Evolutionary conservation across 2,888 invertebrate species (phyloP).

Genomic region (Coelopa pilipes): DNA sequence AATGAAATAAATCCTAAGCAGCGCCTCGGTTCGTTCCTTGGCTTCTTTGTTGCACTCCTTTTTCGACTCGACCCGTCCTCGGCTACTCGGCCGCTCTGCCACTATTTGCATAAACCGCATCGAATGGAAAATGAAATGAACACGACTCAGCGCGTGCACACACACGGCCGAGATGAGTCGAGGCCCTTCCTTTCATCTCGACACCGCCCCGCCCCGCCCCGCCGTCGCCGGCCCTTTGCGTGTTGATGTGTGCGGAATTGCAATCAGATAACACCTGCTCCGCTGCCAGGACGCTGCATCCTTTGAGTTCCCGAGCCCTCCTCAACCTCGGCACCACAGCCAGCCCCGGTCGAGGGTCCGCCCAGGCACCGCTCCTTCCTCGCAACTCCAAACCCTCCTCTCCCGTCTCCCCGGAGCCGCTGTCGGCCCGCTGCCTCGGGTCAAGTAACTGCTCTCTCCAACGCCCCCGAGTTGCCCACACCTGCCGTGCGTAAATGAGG

Average conservation of each 20-base stretch:
- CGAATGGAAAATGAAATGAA: slow-evolving; percentile 37
- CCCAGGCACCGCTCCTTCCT: no score
- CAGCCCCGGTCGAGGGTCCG: no score
- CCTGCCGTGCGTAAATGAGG: no score
- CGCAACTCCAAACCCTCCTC: no score
- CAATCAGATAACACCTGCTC: slow-evolving; percentile 61
- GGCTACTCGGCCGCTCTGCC: slow-evolving; percentile 14
- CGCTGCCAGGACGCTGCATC: neutral
- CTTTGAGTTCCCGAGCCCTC: no score
- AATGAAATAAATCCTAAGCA: slow-evolving; percentile 1
- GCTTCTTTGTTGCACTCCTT: slow-evolving; percentile 14
- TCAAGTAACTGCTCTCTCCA: no score
- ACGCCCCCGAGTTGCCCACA: no score
- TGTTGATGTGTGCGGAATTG: slow-evolving; percentile 55
- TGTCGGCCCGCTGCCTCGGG: no score
- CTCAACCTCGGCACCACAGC: no score
- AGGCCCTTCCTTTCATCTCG: neutral
- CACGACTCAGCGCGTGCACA: slow-evolving; percentile 45
- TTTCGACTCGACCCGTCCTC: slow-evolving; percentile 4
- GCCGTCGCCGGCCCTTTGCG: neutral
- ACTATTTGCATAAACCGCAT: slow-evolving; percentile 42
- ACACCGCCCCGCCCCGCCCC: no score
- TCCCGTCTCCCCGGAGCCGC: no score
- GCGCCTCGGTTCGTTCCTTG: neutral
- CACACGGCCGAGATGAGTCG: slow-evolving; percentile 31